Conservation (phyloP, 2,113 vertebrate genomes). For the Corythaixoides concolor region DNA sequence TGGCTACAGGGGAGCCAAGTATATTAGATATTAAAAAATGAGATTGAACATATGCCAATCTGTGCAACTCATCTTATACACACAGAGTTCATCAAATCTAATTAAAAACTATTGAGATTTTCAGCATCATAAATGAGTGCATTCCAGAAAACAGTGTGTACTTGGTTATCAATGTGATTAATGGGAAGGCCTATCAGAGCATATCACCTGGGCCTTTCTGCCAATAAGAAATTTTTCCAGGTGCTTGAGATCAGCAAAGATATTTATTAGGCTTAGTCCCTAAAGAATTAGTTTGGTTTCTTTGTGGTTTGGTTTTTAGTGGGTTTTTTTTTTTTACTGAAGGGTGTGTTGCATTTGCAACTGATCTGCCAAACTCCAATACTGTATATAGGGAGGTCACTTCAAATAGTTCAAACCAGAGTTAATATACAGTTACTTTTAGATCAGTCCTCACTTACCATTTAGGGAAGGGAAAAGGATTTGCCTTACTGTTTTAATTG, state of each 20-base stretch:
- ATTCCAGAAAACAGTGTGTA: background rate
- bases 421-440: background rate
- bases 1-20: background rate
- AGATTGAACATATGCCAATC: background rate
- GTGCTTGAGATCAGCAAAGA: background rate
- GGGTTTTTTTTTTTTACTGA: background rate
- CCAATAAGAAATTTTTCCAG: background rate
- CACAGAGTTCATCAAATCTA: background rate
- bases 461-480: background rate
- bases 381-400: background rate
- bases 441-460: background rate
- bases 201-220: background rate
- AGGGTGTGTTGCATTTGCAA: background rate
- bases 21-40: background rate
- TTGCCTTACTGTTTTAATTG: background rate
- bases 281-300: background rate
- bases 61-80: background rate
- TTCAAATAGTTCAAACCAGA: background rate
- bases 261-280: background rate
- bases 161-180: background rate
- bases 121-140: background rate
- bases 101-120: background rate
- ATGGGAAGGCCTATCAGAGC: background rate
- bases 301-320: background rate
- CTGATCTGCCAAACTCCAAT: background rate